Conservation (phyloP, 2,113 vertebrate genomes). For the Gadus chalcogrammus region DNA sequence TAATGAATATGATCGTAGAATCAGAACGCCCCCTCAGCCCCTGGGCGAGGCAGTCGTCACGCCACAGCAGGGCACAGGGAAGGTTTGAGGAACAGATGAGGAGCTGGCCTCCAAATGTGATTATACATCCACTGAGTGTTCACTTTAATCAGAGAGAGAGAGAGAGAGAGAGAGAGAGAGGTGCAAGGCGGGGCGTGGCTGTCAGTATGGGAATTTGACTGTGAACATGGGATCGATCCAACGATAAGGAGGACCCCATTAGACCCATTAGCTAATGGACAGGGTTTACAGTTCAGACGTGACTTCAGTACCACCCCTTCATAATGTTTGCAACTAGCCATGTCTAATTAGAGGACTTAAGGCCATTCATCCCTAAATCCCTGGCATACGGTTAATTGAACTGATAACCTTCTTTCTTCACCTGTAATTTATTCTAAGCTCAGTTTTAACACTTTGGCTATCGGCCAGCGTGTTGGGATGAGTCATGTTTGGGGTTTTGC, state of each 20-base stretch:
- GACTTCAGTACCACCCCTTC: too few relatives aligned
- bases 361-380: too few relatives aligned
- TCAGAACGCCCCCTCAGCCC: constrained; percentile 1
- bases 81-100: constrained; percentile 36
- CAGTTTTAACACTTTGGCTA: too few relatives aligned
- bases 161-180: constrained; percentile 24
- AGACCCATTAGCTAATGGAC: constrained; percentile 22
- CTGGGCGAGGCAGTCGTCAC: constrained; percentile 13
- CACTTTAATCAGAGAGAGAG: constrained; percentile 53
- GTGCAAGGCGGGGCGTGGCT: neutral
- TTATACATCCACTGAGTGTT: constrained; percentile 56
- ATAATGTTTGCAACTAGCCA: too few relatives aligned
- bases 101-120: constrained; percentile 50
- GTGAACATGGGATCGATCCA: constrained; percentile 12
- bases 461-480: too few relatives aligned
- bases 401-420: too few relatives aligned
- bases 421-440: too few relatives aligned
- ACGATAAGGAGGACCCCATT: neutral
- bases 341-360: too few relatives aligned
- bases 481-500: too few relatives aligned
- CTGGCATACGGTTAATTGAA: too few relatives aligned
- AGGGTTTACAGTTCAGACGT: too few relatives aligned
- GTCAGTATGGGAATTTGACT: neutral
- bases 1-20: too few relatives aligned
- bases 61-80: neutral